Evolutionary conservation across 2,888 invertebrate genomes (phyloP), one percentile per base, ranked within the genome.

Genomic region (Melieria omissa): DNA sequence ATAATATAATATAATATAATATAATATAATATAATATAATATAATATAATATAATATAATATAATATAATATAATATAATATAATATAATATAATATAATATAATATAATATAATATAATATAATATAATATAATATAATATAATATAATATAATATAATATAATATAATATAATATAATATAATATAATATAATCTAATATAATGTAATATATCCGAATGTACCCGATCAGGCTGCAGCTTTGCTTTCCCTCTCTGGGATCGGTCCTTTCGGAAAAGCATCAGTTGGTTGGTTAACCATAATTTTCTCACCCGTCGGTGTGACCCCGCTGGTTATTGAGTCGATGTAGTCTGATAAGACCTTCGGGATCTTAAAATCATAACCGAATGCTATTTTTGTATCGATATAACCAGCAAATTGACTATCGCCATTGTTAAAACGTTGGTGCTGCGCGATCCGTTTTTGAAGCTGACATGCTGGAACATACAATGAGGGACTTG

Each of bases 371-470:
- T 54, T 54, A 9, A 54, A 54, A 4, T 54, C 54, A 5, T 54
- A 5, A 4, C 58, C 58, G 29, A 58, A 58, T 7, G 58, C 58
- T 5, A 58, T 9, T 58, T 58, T 58, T n/a, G 58, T 58, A 58
- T 58, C 58, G 58, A 58, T 29, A 29, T 16, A 58, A 29, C 16
- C 5, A n/a, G 58, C 58, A 10, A 16, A 58, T 7, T 5, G 29
- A 10, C 58, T 58, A 29, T 58, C 16, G 14, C 58, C 58, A 14
- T 58, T 58, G 8, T 58, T 29, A 29, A 58, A 4, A 5, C 10
- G 14, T 10, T 58, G 58, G 10, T 58, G 58, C 29, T 58, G 58
- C 5, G 58, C 58, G 29, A 58, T 58, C 4, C 58, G 14, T 16
- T 16, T 58, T 5, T 58, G 58, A 5, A 58, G 29, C 4, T 41